Evolutionary conservation across 2,113 vertebrate species (phyloP), one percentile per base, ranked within the genome.

Genomic region (Pelobates fuscus): DNA sequence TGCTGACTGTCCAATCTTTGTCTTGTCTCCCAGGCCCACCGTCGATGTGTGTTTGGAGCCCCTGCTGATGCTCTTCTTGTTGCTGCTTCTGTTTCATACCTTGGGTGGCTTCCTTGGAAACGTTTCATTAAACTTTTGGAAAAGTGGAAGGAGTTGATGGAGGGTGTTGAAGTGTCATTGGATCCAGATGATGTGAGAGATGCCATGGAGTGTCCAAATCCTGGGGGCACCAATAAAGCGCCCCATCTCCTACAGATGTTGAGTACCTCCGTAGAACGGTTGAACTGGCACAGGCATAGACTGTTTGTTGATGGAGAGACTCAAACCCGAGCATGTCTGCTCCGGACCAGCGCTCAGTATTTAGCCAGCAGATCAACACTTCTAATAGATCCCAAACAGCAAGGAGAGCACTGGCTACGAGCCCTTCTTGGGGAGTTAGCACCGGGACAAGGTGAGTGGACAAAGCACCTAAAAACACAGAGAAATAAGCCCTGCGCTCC

Each of bases 131-230:
- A 93, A 61, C 81, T 96, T 2, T 65, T 94, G 14, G 71, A 72
- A 30, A 94, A 93, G 78, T 94, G 94, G 94, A 84, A 79, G 58
- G 74, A 77, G 3, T 24, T 93, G 7, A 92, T 89, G 26, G 64
- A 76, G 8, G 90, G 89, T 10, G 86, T 83, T 52, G 80, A 27
- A 55, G 86, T 91, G 5, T 2, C 80, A 2, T 63, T 80, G 15
- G 80, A 83, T 52, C 91, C 88, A 1, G 77, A 85, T 15, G 92
- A 94, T 44, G 80, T 86, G 41, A 78, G 86, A 46, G 68, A 71
- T 62, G 72, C 77, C 1, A 58, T 85, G 55, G 78, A 74, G 14
- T 17, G 17, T 15, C 8, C 37, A 27, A 58, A 54, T 3, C 5
- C 8, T 63, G 81, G 93, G 59, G 64, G 86, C 2, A 64, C 81